A percentile compares a stretch with the other conserved stretches of the same genome.
These are phyloP conservation scores for Drosophila atroscutellata DNA, from an alignment of 2,888 invertebrate genomes.

Conservation along the genomic window DNA sequence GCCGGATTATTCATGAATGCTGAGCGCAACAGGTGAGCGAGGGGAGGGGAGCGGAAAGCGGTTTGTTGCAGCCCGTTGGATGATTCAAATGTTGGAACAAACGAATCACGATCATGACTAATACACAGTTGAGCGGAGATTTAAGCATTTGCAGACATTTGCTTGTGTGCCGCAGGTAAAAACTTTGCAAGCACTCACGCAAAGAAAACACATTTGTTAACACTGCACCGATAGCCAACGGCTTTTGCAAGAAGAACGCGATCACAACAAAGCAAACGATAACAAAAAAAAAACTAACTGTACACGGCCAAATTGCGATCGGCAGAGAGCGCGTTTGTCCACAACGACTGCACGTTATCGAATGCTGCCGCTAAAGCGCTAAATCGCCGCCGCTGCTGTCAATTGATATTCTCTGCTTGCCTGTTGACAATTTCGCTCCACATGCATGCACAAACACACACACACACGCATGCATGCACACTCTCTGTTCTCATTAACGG, in stretches of 20 bases:
- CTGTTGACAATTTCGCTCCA: slow-evolving; percentile 61
- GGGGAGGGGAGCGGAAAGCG: slow-evolving; percentile 7
- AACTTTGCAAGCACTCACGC: slow-evolving; percentile 22
- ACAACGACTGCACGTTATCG: slow-evolving; percentile 67
- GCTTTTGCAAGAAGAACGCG: slow-evolving; percentile 25
- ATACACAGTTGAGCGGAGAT: slow-evolving; percentile 45
- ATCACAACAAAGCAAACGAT: slow-evolving; percentile 51
- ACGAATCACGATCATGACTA: slow-evolving; percentile 64
- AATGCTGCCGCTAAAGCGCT: slow-evolving; percentile 37
- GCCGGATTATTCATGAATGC: slow-evolving; percentile 54
- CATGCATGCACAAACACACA: slow-evolving; percentile 5
- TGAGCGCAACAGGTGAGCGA: slow-evolving; percentile 19
- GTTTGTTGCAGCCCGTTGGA: slow-evolving; percentile 20
- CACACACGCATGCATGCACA: background rate
- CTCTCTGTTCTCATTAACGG: slow-evolving; percentile 16
- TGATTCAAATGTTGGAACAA: slow-evolving; percentile 65
- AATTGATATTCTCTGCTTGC: slow-evolving; percentile 25
- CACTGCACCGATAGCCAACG: background rate
- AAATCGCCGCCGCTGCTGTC: slow-evolving; percentile 52
- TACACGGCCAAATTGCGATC: slow-evolving; percentile 38
- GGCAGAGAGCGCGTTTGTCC: slow-evolving; percentile 35
- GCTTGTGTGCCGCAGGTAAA: slow-evolving; percentile 35
- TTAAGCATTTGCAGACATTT: slow-evolving; percentile 37
- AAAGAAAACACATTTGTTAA: slow-evolving; percentile 19
- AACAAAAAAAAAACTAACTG: slow-evolving; percentile 35